Base-by-base conservation (phyloP, 2,113 vertebrate species). In the Mellivora capensis region DNA sequence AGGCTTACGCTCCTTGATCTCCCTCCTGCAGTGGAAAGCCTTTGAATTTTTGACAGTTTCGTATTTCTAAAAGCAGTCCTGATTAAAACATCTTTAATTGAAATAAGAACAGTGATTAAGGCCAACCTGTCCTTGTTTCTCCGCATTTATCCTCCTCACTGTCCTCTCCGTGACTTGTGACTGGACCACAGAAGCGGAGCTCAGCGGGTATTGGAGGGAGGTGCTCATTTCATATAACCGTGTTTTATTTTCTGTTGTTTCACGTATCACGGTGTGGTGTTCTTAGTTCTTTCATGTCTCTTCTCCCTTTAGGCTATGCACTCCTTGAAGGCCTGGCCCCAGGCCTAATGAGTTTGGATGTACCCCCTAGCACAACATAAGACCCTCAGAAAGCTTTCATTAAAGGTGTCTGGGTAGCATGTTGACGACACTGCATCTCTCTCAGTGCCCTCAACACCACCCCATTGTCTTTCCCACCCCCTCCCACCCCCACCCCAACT, bases 41-140 rank as follows among this genome's bases (percentile, higher is more conserved):
- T 6, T 82, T 76, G 69, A 13, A 59, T 49, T 91, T 93, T 74
- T 71, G 12, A 86, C 44, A 44, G 27, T 52, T 95, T 87, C 12
- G 1, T 76, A n/a, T 64, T 92, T 62, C 76, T 96, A 31, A 93
- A 93, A 79, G 61, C n/a, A 52, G 39, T 72, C 39, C 52, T 85
- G 23, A 82, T 52, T 42, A 80, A 84, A 57, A 85, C 67, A 54
- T 25, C 49, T 52, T 72, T 86, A 62, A 44, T 67, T 47, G 81
- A 69, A 83, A 20, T 37, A 15, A 80, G 57, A 61, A 39, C 27
- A 74, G 9, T 39, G 61, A 39, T 39, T 42, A 62, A 79, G 64
- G 20, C 6, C 57, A 13, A 13, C 18, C 6, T 27, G 0, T 42
- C 71, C 74, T 89, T 34, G 21, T 86, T 31, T 6, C 44, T 23